Base-by-base conservation (phyloP, 2,797 vertebrate genomes). In the Ceryle rudis region DNA sequence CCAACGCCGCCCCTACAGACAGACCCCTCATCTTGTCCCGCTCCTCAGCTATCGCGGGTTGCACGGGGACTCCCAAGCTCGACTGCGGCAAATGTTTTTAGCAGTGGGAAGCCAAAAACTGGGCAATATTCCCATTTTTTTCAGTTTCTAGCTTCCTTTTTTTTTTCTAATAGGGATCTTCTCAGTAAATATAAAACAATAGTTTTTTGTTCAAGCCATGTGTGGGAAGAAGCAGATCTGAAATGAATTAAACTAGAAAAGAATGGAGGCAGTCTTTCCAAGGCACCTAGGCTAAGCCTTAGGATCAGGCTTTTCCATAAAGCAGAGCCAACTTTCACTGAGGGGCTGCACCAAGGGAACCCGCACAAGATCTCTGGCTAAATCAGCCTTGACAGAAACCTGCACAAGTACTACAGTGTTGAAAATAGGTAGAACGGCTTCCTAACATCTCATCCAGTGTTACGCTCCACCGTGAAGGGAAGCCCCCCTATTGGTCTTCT, bases 11-110 rank as follows among this genome's bases (percentile, higher is more conserved):
- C 29, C 9, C 17, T n/a, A 6, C 49, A 7, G 9, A 21, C 20
- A 14, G 14, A 7, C 4, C 26, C 58, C 28, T 21, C n/a, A 1
- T 3, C 42, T 4, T 2, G 6, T 13, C 11, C 54, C 31, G 11
- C 21, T 20, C 21, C 46, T 8, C 73, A 10, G 4, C 26, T 26
- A 3, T 1, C 25, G 58, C 60, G 21, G 25, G 5, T 1, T 35
- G 15, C 4, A 16, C 10, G 5, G 37, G 21, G 6, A 10, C 5
- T 11, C 31, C 46, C 26, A 1, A 1, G 28, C 11, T 20, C 2
- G 41, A 41, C 5, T 10, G 7, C 2, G 11, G 41, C 5, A 7
- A 5, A 7, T 12, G 3, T 2, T 28, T 55, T 35, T 6, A 26
- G 25, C 16, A 10, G 25, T 3, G 23, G 5, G 31, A 33, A 33